Percentiles rank a stretch among this genome's conserved stretches.
Evolutionary conservation across 2,888 invertebrate species (phyloP).

Genomic region (Meganola albula): DNA sequence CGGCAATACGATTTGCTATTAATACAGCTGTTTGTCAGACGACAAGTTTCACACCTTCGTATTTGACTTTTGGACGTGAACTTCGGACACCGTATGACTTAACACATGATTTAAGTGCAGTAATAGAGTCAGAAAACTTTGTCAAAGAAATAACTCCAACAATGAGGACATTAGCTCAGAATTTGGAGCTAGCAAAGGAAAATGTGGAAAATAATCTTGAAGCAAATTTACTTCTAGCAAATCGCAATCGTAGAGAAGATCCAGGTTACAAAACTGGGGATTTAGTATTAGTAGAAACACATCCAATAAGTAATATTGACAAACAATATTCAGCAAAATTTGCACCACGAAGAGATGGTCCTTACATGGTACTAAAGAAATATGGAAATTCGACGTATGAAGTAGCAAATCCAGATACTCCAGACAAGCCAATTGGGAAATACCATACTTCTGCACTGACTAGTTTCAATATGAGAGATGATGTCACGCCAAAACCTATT

Average conservation of each 20-base stretch:
- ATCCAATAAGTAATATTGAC: conserved; percentile 1
- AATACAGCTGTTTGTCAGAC: conserved; percentile 2
- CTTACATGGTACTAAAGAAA: conserved; percentile 1
- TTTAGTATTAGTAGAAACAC: conserved; percentile 1
- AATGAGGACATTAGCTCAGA: neutral
- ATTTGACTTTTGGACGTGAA: conserved; percentile 7
- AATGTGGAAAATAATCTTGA: conserved; percentile 2
- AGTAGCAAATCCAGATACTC: neutral
- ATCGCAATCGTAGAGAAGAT: conserved; percentile 3
- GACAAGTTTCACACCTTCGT: conserved; percentile 5
- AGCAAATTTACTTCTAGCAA: neutral
- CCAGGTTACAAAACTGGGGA: conserved; percentile 2
- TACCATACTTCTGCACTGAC: conserved; percentile 8
- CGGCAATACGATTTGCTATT: conserved; percentile 9
- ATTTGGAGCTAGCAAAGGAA: conserved; percentile 2
- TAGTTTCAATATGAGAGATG: conserved; percentile 5
- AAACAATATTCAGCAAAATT: conserved; percentile 3
- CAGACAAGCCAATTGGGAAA: conserved; percentile 3
- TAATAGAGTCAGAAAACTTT: conserved; percentile 1
- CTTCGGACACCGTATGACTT: conserved; percentile 5
- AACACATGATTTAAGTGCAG: conserved; percentile 5
- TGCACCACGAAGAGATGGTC: conserved; percentile 4
- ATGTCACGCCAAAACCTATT: neutral
- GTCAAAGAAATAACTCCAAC: conserved; percentile 2
- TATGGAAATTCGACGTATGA: conserved; percentile 4